Percentiles rank a stretch among this genome's conserved stretches.
Evolutionary conservation across 2,888 invertebrate species (phyloP).

Genomic region (Meandrusa payeni): DNA sequence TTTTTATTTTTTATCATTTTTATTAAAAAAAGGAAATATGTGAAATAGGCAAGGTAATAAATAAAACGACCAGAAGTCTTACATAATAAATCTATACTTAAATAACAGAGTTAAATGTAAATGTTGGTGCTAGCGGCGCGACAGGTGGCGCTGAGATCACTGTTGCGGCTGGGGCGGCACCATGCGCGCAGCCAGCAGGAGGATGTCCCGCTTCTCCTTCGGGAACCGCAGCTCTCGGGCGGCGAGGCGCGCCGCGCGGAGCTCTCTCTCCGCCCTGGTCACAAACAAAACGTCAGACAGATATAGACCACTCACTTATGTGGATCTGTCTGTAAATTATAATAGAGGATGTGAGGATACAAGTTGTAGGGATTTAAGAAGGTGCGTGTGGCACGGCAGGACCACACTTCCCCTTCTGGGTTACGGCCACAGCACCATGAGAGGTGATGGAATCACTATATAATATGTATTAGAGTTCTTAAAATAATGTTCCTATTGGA

Average conservation of each 20-base stretch:
- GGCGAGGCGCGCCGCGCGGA: constrained; percentile 91
- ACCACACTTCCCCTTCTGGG: too few species aligned
- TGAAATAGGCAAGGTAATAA: constrained; percentile 23
- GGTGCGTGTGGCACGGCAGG: too few species aligned
- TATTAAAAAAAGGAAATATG: not conserved
- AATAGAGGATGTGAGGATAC: too few species aligned
- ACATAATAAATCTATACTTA: constrained; percentile 68
- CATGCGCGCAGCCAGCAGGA: constrained; percentile 94
- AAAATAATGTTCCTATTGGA: too few species aligned
- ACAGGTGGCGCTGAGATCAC: constrained; percentile 59
- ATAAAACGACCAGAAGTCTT: constrained; percentile 55
- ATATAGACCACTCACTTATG: too few species aligned
- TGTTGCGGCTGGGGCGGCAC: constrained; percentile 72
- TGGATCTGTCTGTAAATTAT: too few species aligned
- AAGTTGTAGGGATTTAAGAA: too few species aligned
- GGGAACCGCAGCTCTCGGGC: constrained; percentile 95
- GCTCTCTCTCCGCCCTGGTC: constrained; percentile 88
- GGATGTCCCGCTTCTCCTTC: constrained; percentile 96
- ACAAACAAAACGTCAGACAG: not conserved
- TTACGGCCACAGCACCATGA: too few species aligned
- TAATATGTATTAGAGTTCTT: too few species aligned
- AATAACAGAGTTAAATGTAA: constrained; percentile 52
- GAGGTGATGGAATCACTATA: too few species aligned
- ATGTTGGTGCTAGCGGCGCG: constrained; percentile 39
- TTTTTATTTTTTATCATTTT: too few species aligned